Base-by-base conservation (phyloP, 37 sponge, comb jelly and placozoan genomes). In the Cliona cf. orientalis region DNA sequence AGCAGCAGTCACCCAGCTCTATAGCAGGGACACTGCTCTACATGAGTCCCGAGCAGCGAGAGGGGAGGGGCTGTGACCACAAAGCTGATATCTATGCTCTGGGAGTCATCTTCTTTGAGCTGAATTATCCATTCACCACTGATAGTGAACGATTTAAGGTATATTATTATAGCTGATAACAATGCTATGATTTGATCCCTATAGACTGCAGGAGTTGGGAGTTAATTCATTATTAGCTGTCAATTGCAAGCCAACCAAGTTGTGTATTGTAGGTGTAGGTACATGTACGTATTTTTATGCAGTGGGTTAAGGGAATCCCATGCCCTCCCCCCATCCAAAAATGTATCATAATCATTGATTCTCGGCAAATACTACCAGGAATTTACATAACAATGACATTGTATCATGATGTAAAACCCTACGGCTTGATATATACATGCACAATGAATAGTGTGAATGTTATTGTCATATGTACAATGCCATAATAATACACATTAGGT, bases 31-130 rank as follows among this genome's bases (percentile, higher is more conserved):
- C 94, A 31, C 60, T 58, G 36, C 55, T 85, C 23, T 93, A 93
- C 86, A 90, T 93, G 73, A 93, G 94, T 38, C 94, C 94, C 42
- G 94, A 93, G 32, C 94, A 90, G 82, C 60, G 79, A 42, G 63
- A 49, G 39, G 32, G 63, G 21, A 37, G 2, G 12, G 9, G 22
- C 17, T 80, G 60, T 39, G 75, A 80, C 1, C 45, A 81, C 41
- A 83, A 78, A 67, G 80, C 83, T 0, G 95, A 95, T 68, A 91
- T 95, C 23, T 95, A 88, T 61, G 83, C 92, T 69, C 59, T 95
- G 42, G 95, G 95, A 0, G 38, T 95, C 38, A 95, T 85, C 36
- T 78, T 80, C 63, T 91, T 95, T 72, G 95, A 95, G 69, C 90
- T 95, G 85, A 57, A 82, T 45, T 75, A 32, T 40, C 86, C 86